These are phyloP conservation scores for Arrhopalites spinosus DNA, from an alignment of 2,888 invertebrate species.

Conservation along the genomic window DNA sequence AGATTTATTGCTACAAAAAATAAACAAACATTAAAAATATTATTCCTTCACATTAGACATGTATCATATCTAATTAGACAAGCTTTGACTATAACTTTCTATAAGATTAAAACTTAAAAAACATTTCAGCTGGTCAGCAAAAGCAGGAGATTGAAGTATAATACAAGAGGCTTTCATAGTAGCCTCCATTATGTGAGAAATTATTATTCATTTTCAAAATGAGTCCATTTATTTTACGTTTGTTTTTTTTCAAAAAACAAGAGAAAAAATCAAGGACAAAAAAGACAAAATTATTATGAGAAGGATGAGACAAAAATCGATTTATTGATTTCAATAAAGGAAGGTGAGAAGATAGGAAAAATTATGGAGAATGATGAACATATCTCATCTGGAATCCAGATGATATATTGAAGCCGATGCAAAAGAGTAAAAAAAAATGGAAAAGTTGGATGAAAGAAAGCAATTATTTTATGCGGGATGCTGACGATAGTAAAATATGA, in stretches of 20 bases:
- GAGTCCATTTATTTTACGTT: too few species aligned
- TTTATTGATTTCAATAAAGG: background rate
- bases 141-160: slow-evolving; percentile 1
- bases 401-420: background rate
- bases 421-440: background rate
- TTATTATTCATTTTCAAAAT: background rate
- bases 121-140: slow-evolving; percentile 20
- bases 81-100: background rate
- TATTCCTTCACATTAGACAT: background rate
- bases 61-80: too few species aligned
- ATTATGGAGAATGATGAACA: background rate
- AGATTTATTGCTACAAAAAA: slow-evolving; percentile 26
- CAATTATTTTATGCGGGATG: too few species aligned
- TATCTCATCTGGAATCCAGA: background rate
- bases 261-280: background rate
- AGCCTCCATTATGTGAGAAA: background rate
- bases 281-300: background rate
- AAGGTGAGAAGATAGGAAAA: background rate
- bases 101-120: background rate
- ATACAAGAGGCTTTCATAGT: background rate
- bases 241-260: background rate
- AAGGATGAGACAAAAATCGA: too few species aligned
- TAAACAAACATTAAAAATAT: background rate
- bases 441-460: background rate
- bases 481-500: too few species aligned